Evolutionary conservation across 64 coral and sea anemone genomes (phyloP).

Genomic region (Acropora tenuis): DNA sequence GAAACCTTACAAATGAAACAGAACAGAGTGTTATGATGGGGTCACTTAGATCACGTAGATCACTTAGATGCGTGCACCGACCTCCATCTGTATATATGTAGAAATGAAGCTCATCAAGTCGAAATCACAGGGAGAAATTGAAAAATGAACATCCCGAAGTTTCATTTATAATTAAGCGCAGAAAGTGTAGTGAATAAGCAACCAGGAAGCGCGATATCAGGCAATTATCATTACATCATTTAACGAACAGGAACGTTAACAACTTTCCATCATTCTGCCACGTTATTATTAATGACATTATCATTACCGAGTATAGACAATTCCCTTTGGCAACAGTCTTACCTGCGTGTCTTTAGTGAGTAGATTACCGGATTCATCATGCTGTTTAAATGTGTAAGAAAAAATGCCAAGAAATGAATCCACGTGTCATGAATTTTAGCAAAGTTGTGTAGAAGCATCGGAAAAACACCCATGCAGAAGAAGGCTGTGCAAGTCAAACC

Average conservation of each 20-base stretch:
- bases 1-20: slow-evolving; percentile 16
- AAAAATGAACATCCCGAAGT: too few species aligned
- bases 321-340: neutral
- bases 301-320: neutral
- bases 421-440: slow-evolving; percentile 65
- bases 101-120: too few species aligned
- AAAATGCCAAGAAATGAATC: slow-evolving; percentile 67
- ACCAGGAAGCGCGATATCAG: too few species aligned
- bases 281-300: too few species aligned
- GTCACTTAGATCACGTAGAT: too few species aligned
- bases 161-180: too few species aligned
- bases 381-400: slow-evolving; percentile 68
- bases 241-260: too few species aligned
- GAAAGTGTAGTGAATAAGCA: neutral
- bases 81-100: neutral
- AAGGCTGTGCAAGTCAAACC: slow-evolving; percentile 57
- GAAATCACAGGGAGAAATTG: too few species aligned
- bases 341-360: slow-evolving; percentile 48
- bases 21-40: neutral
- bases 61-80: neutral
- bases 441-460: slow-evolving; percentile 64
- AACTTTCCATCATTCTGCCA: too few species aligned
- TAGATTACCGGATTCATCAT: slow-evolving; percentile 77
- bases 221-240: too few species aligned
- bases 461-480: slow-evolving; percentile 69